A percentile compares a stretch with the other conserved stretches of the same genome.
These are phyloP conservation scores for Drosophila prosaltans DNA, from an alignment of 1,140 invertebrate genomes.

Conservation along the genomic window DNA sequence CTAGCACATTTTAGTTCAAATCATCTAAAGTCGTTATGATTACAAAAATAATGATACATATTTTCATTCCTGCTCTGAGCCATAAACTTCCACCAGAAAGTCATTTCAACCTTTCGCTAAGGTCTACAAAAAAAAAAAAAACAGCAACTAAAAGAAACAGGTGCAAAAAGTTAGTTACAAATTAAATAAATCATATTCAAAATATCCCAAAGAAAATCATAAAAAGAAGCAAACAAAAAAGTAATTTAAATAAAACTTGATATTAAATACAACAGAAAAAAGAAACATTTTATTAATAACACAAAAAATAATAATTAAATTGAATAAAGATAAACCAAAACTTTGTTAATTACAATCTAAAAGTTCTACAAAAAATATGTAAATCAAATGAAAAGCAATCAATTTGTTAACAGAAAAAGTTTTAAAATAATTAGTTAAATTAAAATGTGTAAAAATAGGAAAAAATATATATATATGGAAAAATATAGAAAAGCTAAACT, in stretches of 20 bases:
- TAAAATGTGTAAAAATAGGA: slow-evolving; percentile 7
- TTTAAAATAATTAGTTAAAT: slow-evolving; percentile 25
- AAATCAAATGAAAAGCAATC: slow-evolving; percentile 11
- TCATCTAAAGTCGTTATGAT: no score
- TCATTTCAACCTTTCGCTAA: no score
- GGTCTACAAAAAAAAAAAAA: no score
- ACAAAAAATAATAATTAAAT: slow-evolving; percentile 12
- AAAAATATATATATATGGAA: slow-evolving; percentile 4
- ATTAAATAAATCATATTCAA: neutral
- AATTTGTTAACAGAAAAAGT: neutral
- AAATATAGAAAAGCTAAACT: neutral
- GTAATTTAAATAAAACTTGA: slow-evolving; percentile 34
- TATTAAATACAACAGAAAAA: slow-evolving; percentile 41
- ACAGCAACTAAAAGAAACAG: neutral
- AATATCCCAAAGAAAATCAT: no score
- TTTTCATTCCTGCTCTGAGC: no score
- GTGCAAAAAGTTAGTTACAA: slow-evolving; percentile 2
- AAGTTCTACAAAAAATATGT: slow-evolving; percentile 17
- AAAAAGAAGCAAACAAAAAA: neutral
- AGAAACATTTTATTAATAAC: slow-evolving; percentile 14
- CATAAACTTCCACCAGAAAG: no score
- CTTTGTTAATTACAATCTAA: slow-evolving; percentile 24
- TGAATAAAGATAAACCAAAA: slow-evolving; percentile 25
- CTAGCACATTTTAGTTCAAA: no score
- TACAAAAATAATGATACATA: no score